Evolutionary conservation across 1,140 invertebrate species (phyloP), one percentile per base, ranked within the genome.

Genomic region (Eufriesea mexicana): DNA sequence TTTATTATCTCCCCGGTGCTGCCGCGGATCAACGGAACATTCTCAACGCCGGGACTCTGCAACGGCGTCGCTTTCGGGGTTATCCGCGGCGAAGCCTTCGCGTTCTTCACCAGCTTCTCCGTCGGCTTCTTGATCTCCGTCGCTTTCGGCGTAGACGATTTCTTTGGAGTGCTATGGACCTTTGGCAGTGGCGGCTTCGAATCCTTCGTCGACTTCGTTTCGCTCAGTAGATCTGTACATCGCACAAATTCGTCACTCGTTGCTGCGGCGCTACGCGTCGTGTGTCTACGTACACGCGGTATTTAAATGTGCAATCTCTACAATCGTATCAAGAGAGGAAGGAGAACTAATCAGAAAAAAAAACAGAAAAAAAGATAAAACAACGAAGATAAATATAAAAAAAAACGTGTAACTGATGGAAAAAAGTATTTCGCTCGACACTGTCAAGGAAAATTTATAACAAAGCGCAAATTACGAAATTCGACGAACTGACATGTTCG

Each of bases 31-130:
- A 94, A 82, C 1, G 93, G 90, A 16, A 91, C 91, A 61, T 93
- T 91, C 85, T 96, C 95, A 45, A 92, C 91, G 7, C 93, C 94
- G 0, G 95, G 95, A 84, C 95, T 95, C 77, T 95, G 95, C 64
- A 95, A 84, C 6, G 95, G 95, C 54, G 95, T 96, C 35, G 94
- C 94, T 83, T 93, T 95, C 10, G 95, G 95, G 23, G 95, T 95
- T 66, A 92, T 90, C 51, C 94, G 92, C 2, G 94, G 94, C 7
- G 94, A 95, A 12, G 94, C 92, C 88, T 92, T 94, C n/a, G 93
- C 89, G 72, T 92, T 94, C 81, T 93, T 95, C 10, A 92, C 87
- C 83, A 92, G 84, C 76, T 94, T 94, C 66, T 94, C 93, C 57
- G 90, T 87, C 16, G 93, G 90, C 85, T 94, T 95, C 84, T 92